phyloP scores from a whole-genome alignment of 1,140 invertebrate genomes.

The Zeugodacus cucurbitae region DNA sequence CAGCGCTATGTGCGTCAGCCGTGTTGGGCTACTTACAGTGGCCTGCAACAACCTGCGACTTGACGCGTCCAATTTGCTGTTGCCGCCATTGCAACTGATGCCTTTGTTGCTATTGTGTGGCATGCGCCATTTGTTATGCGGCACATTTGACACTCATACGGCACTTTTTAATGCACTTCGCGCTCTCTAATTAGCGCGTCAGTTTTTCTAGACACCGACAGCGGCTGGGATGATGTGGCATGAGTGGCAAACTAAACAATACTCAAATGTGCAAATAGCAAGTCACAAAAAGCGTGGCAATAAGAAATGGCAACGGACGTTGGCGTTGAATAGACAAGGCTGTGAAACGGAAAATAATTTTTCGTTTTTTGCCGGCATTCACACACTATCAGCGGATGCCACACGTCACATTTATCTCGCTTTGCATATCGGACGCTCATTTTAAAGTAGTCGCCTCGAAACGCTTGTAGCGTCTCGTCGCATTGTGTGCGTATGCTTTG shows the following conservation, averaged over 20 bases:
- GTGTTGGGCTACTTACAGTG: no score
- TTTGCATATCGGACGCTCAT: background rate
- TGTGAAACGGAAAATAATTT: background rate
- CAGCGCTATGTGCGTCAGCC: no score
- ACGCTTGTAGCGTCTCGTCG: background rate
- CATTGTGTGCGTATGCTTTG: background rate
- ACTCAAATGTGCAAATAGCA: background rate
- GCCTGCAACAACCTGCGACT: no score
- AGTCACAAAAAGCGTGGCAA: background rate
- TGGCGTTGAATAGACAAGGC: background rate
- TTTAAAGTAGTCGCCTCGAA: background rate
- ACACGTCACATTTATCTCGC: background rate
- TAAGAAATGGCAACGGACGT: background rate
- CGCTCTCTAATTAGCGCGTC: background rate
- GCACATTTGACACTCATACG: background rate
- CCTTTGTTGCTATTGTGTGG: background rate
- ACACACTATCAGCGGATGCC: background rate
- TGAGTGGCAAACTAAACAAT: background rate
- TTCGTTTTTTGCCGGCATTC: background rate
- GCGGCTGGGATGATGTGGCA: background rate
- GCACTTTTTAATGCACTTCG: background rate
- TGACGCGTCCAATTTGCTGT: background rate
- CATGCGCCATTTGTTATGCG: slow-evolving; percentile 21
- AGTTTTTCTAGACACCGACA: background rate
- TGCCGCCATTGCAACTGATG: background rate